Conservation (phyloP, 2,113 vertebrate genomes). For the Protobothrops mucrosquamatus region DNA sequence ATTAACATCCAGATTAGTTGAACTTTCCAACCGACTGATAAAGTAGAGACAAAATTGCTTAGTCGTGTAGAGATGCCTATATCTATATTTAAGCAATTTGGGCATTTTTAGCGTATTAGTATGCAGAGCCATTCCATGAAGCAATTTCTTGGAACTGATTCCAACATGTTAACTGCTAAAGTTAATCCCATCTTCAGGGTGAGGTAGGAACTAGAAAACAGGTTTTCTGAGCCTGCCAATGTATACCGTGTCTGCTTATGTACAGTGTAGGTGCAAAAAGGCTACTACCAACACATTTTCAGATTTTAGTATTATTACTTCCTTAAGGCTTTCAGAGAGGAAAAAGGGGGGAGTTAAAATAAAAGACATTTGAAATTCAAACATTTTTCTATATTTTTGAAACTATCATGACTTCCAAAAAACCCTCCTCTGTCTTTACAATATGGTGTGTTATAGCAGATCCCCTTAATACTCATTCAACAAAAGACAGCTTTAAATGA, state of each 20-base stretch:
- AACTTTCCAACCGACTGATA: neutral
- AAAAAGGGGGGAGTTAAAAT: neutral
- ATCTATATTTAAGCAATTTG: neutral
- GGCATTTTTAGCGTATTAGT: neutral
- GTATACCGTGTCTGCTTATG: neutral
- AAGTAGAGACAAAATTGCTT: neutral
- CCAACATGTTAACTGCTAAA: neutral
- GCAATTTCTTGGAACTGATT: neutral
- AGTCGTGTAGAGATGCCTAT: neutral
- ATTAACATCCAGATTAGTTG: neutral
- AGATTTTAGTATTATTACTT: neutral
- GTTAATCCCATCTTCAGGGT: neutral
- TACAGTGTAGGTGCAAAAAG: neutral
- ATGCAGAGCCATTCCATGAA: neutral
- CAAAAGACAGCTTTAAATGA: slow-evolving; percentile 51
- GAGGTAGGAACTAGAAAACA: too few species aligned
- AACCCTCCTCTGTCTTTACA: slow-evolving; percentile 6
- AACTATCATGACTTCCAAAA: neutral
- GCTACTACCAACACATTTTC: neutral
- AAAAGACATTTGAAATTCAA: slow-evolving; percentile 19
- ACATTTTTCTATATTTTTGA: slow-evolving; percentile 34
- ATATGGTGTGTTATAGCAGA: slow-evolving; percentile 23
- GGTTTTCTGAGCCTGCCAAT: neutral
- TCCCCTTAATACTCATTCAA: slow-evolving; percentile 29
- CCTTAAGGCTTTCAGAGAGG: neutral